A percentile compares a stretch with the other conserved stretches of the same genome.
Conservation (phyloP, 2,797 vertebrate genomes). For the Sebastes steindachneri region DNA sequence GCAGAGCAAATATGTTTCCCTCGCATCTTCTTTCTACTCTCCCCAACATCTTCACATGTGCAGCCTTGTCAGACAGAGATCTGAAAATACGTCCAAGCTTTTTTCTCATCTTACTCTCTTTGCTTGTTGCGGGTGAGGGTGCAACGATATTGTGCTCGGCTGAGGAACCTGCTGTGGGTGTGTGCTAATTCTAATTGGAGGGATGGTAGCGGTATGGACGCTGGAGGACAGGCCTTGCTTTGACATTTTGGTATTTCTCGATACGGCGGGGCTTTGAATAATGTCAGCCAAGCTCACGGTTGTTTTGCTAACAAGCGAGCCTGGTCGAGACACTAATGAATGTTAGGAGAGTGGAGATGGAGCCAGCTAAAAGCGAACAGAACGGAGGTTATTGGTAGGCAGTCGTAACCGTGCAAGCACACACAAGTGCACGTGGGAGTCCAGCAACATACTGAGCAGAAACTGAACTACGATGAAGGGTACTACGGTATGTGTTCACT, state of each 20-base stretch:
- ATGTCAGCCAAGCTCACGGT: slow-evolving; percentile 55
- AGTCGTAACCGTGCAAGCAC: background rate
- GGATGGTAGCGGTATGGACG: slow-evolving; percentile 19
- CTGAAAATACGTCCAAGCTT: slow-evolving; percentile 16
- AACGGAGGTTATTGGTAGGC: slow-evolving; percentile 41
- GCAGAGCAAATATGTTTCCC: background rate
- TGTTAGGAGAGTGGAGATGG: slow-evolving; percentile 47
- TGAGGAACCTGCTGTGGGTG: slow-evolving; percentile 41
- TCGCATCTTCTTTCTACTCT: background rate
- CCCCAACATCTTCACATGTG: background rate
- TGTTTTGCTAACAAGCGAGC: slow-evolving; percentile 71
- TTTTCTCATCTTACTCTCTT: background rate
- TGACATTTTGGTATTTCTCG: slow-evolving; percentile 79
- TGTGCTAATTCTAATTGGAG: slow-evolving; percentile 73
- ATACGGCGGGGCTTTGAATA: slow-evolving; percentile 68
- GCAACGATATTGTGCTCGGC: slow-evolving; percentile 27
- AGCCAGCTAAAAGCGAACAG: slow-evolving; percentile 58
- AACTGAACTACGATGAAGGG: slow-evolving; percentile 11
- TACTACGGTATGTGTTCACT: background rate
- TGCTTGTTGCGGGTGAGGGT: slow-evolving; percentile 31
- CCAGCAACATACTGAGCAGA: slow-evolving; percentile 13
- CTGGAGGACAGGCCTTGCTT: slow-evolving; percentile 43
- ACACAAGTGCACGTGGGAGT: slow-evolving; percentile 26
- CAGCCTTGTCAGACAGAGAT: slow-evolving; percentile 26
- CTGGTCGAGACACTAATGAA: slow-evolving; percentile 68